A percentile compares a stretch with the other conserved stretches of the same genome.
These are phyloP conservation scores for Siphonodentalium dalli DNA, from an alignment of 2,888 invertebrate genomes.

Conservation along the genomic window DNA sequence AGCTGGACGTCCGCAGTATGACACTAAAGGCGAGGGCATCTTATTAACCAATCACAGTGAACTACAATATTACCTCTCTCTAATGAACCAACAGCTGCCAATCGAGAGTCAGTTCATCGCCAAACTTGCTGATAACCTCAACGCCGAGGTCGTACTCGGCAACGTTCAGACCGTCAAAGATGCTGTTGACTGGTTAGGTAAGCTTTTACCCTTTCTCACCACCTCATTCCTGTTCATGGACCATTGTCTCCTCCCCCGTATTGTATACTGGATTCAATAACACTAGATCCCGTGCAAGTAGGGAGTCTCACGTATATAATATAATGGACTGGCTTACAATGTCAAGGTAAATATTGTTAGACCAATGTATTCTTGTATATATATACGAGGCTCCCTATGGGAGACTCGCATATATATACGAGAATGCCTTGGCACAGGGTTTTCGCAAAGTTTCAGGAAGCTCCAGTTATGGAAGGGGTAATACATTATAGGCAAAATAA, in stretches of 20 bases:
- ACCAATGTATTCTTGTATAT: too few relatives aligned
- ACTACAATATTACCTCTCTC: constrained; percentile 94
- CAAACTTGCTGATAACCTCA: constrained; percentile 94
- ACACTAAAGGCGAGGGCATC: constrained; percentile 95
- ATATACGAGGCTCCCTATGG: too few relatives aligned
- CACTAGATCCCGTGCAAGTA: too few relatives aligned
- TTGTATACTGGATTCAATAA: neutral
- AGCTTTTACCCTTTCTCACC: too few relatives aligned
- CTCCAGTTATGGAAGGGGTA: too few relatives aligned
- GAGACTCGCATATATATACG: too few relatives aligned
- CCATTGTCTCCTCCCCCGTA: neutral
- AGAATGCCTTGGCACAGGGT: too few relatives aligned
- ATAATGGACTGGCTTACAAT: too few relatives aligned
- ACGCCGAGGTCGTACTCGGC: constrained; percentile 96
- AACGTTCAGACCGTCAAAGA: constrained; percentile 89
- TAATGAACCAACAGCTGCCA: constrained; percentile 97
- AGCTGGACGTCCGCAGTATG: constrained; percentile 98
- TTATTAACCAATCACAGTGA: constrained; percentile 98
- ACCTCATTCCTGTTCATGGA: neutral
- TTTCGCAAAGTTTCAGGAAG: too few relatives aligned
- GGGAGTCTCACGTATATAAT: too few relatives aligned
- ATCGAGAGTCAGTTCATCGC: constrained; percentile 95
- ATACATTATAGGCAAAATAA: too few relatives aligned
- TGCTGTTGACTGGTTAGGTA: constrained; percentile 87
- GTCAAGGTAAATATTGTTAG: too few relatives aligned